A percentile compares a stretch with the other conserved stretches of the same genome.
phyloP scores from a whole-genome alignment of 2,797 vertebrate species.

The Sebastes hubbsi region DNA sequence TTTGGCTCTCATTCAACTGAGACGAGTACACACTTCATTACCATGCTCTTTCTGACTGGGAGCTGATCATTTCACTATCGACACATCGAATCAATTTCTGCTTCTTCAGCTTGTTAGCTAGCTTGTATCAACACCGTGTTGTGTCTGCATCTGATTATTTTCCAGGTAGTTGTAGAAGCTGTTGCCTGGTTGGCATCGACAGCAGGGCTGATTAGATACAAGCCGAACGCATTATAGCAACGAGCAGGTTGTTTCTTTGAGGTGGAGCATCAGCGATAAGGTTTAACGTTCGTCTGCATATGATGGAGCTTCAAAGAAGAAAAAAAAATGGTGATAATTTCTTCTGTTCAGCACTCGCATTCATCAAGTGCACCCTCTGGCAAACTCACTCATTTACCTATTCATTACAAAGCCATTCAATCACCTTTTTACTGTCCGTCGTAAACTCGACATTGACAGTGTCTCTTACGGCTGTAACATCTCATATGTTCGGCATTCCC shows the following conservation, averaged over 20 bases:
- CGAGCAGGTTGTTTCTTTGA: neutral
- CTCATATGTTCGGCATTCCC: constrained; percentile 20
- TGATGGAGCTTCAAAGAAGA: neutral
- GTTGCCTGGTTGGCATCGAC: neutral
- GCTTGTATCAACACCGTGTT: constrained; percentile 12
- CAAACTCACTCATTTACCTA: constrained; percentile 39
- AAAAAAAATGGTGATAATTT: constrained; percentile 2
- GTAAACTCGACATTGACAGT: constrained; percentile 38
- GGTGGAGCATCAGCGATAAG: neutral
- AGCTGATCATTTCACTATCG: constrained; percentile 33
- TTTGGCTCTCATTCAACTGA: constrained; percentile 12
- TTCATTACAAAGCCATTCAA: constrained; percentile 47
- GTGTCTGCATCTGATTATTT: constrained; percentile 16
- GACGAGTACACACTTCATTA: constrained; percentile 21
- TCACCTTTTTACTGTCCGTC: constrained; percentile 41
- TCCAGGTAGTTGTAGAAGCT: neutral
- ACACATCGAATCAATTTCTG: constrained; percentile 44
- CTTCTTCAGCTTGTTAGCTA: constrained; percentile 23
- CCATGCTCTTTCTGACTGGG: neutral
- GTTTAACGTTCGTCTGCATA: neutral
- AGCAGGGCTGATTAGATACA: neutral
- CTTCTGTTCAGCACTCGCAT: constrained; percentile 12
- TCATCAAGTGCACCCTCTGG: constrained; percentile 28
- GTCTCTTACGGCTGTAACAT: constrained; percentile 19
- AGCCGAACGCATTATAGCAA: neutral